Evolutionary conservation across 53 echinoderm and acorn worm species (phyloP).

Genomic region (Stichopus horrens): DNA sequence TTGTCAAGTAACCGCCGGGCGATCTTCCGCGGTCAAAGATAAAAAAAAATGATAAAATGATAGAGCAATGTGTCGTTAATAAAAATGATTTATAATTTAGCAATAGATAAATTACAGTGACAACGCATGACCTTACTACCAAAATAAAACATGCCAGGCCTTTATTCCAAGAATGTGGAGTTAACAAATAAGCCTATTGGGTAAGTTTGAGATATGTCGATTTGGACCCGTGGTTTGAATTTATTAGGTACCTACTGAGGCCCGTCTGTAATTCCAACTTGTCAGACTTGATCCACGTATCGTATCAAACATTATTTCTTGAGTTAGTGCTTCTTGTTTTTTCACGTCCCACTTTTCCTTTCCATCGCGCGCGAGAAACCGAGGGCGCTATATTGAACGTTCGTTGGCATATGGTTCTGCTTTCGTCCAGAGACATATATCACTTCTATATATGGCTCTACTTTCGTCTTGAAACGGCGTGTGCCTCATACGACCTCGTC

Average conservation of each 20-base stretch:
- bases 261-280: not conserved
- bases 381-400: too few relatives aligned
- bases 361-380: too few relatives aligned
- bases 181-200: constrained; percentile 14
- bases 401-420: too few relatives aligned
- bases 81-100: not conserved
- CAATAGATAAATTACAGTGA: constrained; percentile 14
- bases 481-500: too few relatives aligned
- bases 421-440: too few relatives aligned
- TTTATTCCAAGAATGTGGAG: constrained; percentile 13
- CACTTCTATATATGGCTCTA: too few relatives aligned
- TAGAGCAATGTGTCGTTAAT: not conserved
- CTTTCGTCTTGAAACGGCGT: too few relatives aligned
- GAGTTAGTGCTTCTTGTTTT: too few relatives aligned
- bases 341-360: too few relatives aligned
- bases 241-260: constrained; percentile 3
- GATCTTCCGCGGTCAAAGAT: not conserved
- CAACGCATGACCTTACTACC: constrained; percentile 14
- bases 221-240: not conserved
- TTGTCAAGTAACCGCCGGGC: constrained; percentile 1
- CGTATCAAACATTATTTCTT: too few relatives aligned
- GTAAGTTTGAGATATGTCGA: not conserved
- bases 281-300: too few relatives aligned
- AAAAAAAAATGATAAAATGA: not conserved
- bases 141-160: not conserved